phyloP scores from a whole-genome alignment of 2,888 invertebrate species.

The Sphecodes monilicornis region DNA sequence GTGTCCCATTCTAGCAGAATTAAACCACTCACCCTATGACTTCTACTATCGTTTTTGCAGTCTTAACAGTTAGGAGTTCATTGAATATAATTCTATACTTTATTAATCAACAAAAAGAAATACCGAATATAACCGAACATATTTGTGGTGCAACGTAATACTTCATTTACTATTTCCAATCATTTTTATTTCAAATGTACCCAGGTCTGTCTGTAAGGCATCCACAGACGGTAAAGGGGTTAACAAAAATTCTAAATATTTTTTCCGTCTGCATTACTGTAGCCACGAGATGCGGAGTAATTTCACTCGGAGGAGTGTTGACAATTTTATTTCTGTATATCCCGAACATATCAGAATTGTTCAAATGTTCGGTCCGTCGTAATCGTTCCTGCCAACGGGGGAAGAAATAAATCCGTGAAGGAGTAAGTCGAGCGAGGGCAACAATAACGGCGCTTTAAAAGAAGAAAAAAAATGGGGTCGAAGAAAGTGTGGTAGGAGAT shows the following conservation, averaged over 20 bases:
- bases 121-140: too few relatives aligned
- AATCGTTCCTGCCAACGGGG: not conserved
- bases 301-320: not conserved
- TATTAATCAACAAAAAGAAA: too few relatives aligned
- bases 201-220: too few relatives aligned
- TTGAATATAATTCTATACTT: too few relatives aligned
- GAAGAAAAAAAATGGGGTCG: constrained; percentile 25
- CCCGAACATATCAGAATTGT: not conserved
- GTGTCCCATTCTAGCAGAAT: too few relatives aligned
- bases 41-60: too few relatives aligned
- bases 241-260: not conserved
- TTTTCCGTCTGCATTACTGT: not conserved
- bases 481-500: constrained; percentile 17
- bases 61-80: too few relatives aligned
- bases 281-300: not conserved
- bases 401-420: not conserved
- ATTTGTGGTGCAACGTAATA: not conserved
- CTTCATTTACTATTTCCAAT: not conserved
- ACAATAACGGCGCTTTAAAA: not conserved
- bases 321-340: not conserved
- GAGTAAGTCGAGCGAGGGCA: not conserved
- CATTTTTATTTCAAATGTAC: too few relatives aligned
- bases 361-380: not conserved
- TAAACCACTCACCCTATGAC: too few relatives aligned
- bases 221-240: too few relatives aligned